A percentile compares a stretch with the other conserved stretches of the same genome.
phyloP scores from a whole-genome alignment of 1,140 invertebrate species.

The Leptinotarsa defecta region DNA sequence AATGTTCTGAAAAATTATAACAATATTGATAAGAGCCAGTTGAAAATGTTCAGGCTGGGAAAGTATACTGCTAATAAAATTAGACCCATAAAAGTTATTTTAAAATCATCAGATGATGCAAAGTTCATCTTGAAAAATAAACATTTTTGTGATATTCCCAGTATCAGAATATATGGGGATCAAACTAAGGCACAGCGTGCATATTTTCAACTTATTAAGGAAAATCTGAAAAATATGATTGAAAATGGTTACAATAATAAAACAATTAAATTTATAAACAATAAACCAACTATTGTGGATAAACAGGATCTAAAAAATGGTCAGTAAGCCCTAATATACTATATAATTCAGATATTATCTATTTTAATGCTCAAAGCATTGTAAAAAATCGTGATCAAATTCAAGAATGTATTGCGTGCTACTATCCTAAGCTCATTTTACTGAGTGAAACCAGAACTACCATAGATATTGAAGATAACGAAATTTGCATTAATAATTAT shows the following conservation, averaged over 20 bases:
- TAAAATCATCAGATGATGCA: slow-evolving; percentile 10
- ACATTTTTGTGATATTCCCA: slow-evolving; percentile 15
- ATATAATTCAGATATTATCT: slow-evolving; percentile 9
- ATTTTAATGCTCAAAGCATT: slow-evolving; percentile 13
- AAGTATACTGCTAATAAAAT: slow-evolving; percentile 2
- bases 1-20: slow-evolving; percentile 11
- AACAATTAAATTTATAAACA: slow-evolving; percentile 16
- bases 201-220: slow-evolving; percentile 8
- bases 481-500: too few relatives aligned
- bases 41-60: slow-evolving; percentile 13
- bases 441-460: slow-evolving; percentile 11
- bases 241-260: slow-evolving; percentile 5
- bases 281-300: slow-evolving; percentile 11
- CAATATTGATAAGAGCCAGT: slow-evolving; percentile 4
- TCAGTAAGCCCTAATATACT: slow-evolving; percentile 7
- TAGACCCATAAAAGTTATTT: slow-evolving; percentile 4
- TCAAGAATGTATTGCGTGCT: slow-evolving; percentile 10
- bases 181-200: slow-evolving; percentile 7
- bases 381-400: slow-evolving; percentile 15
- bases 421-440: background rate
- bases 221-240: slow-evolving; percentile 9
- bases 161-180: slow-evolving; percentile 7
- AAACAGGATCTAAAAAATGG: slow-evolving; percentile 6
- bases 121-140: slow-evolving; percentile 9
- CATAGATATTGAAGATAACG: background rate